Evolutionary conservation across 2,113 vertebrate genomes (phyloP).

Genomic region (Ursus arctos): DNA sequence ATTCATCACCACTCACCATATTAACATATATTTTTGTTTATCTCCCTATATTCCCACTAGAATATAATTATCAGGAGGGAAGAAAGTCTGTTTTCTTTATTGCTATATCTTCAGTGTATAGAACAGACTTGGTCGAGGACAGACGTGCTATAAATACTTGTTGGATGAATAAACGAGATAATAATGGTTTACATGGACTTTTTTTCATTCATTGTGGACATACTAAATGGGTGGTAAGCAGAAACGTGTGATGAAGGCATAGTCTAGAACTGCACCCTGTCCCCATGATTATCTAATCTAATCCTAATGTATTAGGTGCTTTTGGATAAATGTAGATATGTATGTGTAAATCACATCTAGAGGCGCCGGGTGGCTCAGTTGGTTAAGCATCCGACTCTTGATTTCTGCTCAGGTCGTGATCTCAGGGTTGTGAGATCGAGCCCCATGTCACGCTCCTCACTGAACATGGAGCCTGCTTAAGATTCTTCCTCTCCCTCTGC

Average conservation of each 20-base stretch:
- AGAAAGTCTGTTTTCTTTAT: background rate
- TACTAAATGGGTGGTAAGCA: background rate
- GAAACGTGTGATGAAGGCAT: background rate
- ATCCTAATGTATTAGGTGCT: background rate
- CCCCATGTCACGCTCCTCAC: too few relatives aligned
- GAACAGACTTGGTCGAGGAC: background rate
- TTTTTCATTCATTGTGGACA: background rate
- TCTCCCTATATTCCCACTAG: background rate
- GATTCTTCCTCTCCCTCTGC: too few relatives aligned
- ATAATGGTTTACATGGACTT: background rate
- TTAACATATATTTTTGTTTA: background rate
- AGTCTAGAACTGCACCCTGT: background rate
- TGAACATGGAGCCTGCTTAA: too few relatives aligned
- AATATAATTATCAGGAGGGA: background rate
- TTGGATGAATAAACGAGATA: background rate
- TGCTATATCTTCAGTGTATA: background rate
- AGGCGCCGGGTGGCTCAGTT: background rate
- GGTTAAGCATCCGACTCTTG: too few relatives aligned
- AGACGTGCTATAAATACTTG: background rate
- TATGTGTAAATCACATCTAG: background rate
- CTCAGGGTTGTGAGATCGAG: too few relatives aligned
- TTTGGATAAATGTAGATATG: background rate
- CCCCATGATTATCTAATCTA: background rate
- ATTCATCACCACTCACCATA: background rate
- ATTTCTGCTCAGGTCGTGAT: too few relatives aligned